Evolutionary conservation across 2,113 vertebrate species (phyloP), one percentile per base, ranked within the genome.

Genomic region (Parotia lawesii): DNA sequence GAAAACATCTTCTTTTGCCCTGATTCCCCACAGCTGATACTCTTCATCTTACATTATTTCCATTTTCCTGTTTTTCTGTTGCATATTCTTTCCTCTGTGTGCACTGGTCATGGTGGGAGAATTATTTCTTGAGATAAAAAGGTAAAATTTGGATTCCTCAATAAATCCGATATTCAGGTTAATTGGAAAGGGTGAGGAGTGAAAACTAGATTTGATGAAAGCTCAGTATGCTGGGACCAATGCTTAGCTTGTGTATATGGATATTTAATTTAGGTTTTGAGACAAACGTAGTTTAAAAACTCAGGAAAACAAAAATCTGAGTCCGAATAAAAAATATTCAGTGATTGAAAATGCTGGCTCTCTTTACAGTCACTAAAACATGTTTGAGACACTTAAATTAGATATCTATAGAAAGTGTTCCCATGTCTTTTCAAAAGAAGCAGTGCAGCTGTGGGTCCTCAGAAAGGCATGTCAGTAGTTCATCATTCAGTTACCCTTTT

Each of bases 111-210:
- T 38, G 8, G 66, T 38, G 56, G n/a, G 3, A 76, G 47, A 91
- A 92, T 82, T 75, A 92, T 93, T 94, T 90, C 35, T 64, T 47
- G 83, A 54, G 38, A 93, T 72, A 76, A 70, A 89, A 91, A 81
- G 23, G 54, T 66, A 85, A 91, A 91, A 92, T 90, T 24, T 73
- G 16, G 33, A 85, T 79, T 27, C 3, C 31, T 51, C 42, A 51
- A 61, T 61, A 28, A 69, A 95, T 78, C 18, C 24, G 57, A 44
- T 85, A 70, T 77, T 94, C 61, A 53, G 57, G 74, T 75, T 94
- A 87, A 87, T 73, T 75, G 82, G 70, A 51, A 71, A 29, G 23
- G 50, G 17, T 62, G 31, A 47, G 12, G 45, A 93, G 16, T 61
- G 66, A 72, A 72, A 73, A 60, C 19, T 45, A 35, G 15, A 48